Base-by-base conservation (phyloP, 92 coral and sea anemone species). In the Heteractis magnifica region DNA sequence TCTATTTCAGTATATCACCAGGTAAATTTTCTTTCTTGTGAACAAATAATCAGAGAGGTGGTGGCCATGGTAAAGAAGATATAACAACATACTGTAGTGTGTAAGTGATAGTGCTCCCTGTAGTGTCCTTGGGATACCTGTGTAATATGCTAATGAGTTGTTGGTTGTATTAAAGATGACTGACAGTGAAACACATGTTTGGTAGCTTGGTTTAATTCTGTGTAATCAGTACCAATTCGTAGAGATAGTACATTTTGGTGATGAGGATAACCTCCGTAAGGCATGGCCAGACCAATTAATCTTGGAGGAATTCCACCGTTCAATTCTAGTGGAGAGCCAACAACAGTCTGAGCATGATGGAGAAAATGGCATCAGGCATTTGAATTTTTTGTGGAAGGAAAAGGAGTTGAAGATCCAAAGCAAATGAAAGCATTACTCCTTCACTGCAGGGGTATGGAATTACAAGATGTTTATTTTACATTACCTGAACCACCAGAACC, bases 341-440 rank as follows among this genome's bases (percentile, higher is more conserved):
- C 90, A 75, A 82, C 83, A 16, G 87, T 86, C 19, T 84, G 87
- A 75, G 82, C 91, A 75, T 62, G 89, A 71, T 87, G 89, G 90
- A 90, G 77, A 78, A 80, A 83, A 84, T 87, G 93, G 89, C 84
- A 76, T 64, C 84, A 87, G 51, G 81, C 90, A 16, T 90, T 82
- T 60, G 84, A 86, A 71, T 73, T 79, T 79, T 81, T 81, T 3
- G 56, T 74, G 18, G 56, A 74, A 68, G 83, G 79, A 50, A 82
- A 87, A 77, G 72, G 80, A 83, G 86, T 83, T 8, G 74, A 75
- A 75, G 51, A 82, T 21, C 23, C 86, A 34, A 59, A 76, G 52
- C 85, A 86, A 73, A 81, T 65, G 77, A 80, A 86, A 73, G 89
- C 89, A 15, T 52, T 75, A 23, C 82, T 80, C 64, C 87, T 86